These are phyloP conservation scores for Sinelater perroti DNA, from an alignment of 2,888 invertebrate genomes.

Conservation along the genomic window DNA sequence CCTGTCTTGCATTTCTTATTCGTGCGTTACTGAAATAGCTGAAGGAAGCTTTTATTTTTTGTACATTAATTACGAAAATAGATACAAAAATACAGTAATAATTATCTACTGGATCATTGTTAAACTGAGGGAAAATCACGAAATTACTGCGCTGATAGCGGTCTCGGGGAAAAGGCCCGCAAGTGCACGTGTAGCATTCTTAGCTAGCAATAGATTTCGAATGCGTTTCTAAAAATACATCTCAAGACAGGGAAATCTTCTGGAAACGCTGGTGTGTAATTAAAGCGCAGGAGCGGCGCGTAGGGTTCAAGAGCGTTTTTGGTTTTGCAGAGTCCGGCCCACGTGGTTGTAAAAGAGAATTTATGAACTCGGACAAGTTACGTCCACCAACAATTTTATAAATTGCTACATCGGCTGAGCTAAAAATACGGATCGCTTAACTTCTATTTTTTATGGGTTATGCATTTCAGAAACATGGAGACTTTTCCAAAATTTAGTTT, in stretches of 20 bases:
- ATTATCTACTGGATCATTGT: too few relatives aligned
- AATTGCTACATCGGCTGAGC: slow-evolving; percentile 3
- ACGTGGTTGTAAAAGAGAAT: not conserved
- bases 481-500: too few relatives aligned
- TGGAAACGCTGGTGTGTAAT: slow-evolving; percentile 8
- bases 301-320: slow-evolving; percentile 8
- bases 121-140: too few relatives aligned
- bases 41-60: too few relatives aligned
- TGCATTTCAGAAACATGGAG: too few relatives aligned
- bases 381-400: slow-evolving; percentile 5
- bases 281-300: slow-evolving; percentile 8
- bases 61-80: too few relatives aligned
- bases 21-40: too few relatives aligned
- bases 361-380: not conserved
- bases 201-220: slow-evolving; percentile 21
- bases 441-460: too few relatives aligned
- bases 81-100: too few relatives aligned
- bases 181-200: slow-evolving; percentile 29
- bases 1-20: too few relatives aligned
- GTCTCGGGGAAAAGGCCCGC: too few relatives aligned
- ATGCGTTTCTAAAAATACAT: slow-evolving; percentile 25
- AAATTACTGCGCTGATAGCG: too few relatives aligned
- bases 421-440: slow-evolving; percentile 18
- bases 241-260: slow-evolving; percentile 12
- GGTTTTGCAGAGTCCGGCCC: slow-evolving; percentile 6